Percentiles rank a stretch among this genome's conserved stretches.
These are phyloP conservation scores for Antrozous pallidus DNA, from an alignment of 2,797 vertebrate genomes.

Conservation along the genomic window DNA sequence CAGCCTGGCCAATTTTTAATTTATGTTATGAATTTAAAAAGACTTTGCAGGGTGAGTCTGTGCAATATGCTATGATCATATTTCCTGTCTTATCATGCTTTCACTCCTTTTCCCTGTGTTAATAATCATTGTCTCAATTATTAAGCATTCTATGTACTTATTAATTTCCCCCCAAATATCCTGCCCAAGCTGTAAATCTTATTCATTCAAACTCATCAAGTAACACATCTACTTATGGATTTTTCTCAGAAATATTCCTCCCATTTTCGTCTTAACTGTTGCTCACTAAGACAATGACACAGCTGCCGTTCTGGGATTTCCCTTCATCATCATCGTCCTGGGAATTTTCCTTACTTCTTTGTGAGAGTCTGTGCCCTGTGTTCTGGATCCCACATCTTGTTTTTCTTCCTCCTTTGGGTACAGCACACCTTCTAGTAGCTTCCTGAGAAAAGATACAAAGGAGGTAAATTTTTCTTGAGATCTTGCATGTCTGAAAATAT, in stretches of 20 bases:
- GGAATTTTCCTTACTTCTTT: conserved; percentile 35
- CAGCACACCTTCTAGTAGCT: background rate
- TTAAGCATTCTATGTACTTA: background rate
- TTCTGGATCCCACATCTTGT: background rate
- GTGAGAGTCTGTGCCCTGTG: background rate
- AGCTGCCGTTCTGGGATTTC: conserved; percentile 11
- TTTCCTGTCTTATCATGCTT: background rate
- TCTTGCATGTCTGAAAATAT: conserved; percentile 11
- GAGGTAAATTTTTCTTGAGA: background rate
- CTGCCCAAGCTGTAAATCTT: background rate
- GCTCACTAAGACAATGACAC: background rate
- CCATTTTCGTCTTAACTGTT: background rate
- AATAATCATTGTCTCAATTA: background rate
- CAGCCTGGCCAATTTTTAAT: background rate
- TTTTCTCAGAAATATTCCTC: background rate
- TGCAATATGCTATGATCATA: background rate
- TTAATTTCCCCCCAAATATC: background rate
- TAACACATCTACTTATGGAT: background rate
- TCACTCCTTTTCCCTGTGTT: background rate
- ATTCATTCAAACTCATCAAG: background rate
- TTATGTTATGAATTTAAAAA: conserved; percentile 26
- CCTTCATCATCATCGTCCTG: background rate
- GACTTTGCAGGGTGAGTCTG: background rate
- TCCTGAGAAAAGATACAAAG: background rate
- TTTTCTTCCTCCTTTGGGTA: conserved; percentile 24